phyloP scores from a whole-genome alignment of 2,888 invertebrate genomes.

The Frankliniella intonsa region DNA sequence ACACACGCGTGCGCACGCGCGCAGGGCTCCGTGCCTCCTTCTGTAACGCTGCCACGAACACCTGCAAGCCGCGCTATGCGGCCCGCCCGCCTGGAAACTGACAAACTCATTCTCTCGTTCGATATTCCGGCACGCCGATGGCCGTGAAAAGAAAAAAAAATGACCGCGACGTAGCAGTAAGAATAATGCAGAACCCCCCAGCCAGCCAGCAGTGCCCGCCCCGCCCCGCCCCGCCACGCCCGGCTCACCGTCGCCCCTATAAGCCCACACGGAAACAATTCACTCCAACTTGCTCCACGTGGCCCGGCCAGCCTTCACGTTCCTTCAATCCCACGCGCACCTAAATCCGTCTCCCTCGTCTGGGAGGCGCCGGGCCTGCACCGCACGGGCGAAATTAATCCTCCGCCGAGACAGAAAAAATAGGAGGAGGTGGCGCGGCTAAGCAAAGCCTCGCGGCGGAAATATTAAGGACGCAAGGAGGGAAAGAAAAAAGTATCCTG shows the following conservation, averaged over 20 bases:
- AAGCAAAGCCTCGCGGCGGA: neutral
- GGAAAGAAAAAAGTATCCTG: neutral
- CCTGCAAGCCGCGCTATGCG: no score
- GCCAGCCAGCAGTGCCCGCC: neutral
- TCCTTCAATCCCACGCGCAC: neutral
- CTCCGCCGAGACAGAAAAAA: neutral
- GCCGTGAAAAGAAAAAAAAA: no score
- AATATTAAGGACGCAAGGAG: neutral
- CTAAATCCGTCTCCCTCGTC: constrained; percentile 1
- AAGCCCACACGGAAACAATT: constrained; percentile 2
- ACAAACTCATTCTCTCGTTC: no score
- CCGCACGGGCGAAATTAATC: neutral
- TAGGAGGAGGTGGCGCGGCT: neutral
- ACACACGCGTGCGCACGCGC: no score
- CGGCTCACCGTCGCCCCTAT: neutral
- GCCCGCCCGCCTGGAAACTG: no score
- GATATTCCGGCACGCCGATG: no score
- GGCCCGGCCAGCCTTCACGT: neutral
- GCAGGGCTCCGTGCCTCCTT: no score
- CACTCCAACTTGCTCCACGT: neutral
- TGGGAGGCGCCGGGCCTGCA: neutral
- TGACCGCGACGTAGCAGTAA: no score
- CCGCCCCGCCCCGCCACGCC: neutral
- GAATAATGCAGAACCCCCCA: no score
- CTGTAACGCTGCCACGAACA: no score